Evolutionary conservation across 2,797 vertebrate genomes (phyloP).

Genomic region (Diplodus sargus): DNA sequence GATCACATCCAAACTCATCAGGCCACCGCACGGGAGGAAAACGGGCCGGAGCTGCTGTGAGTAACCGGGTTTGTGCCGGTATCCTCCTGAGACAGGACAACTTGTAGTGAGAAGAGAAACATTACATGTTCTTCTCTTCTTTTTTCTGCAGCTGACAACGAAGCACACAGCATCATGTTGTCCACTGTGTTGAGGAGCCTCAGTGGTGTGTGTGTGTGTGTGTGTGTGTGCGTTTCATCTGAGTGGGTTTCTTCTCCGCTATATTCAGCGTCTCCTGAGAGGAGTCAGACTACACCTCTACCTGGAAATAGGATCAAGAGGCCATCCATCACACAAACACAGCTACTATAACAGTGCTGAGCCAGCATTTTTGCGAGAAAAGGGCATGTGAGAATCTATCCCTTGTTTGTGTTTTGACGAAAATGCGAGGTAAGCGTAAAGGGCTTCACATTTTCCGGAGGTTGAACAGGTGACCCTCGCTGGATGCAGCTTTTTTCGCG

Average conservation of each 20-base stretch:
- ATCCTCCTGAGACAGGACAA: constrained; percentile 18
- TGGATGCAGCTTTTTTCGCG: neutral
- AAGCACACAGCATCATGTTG: neutral
- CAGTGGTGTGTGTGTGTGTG: neutral
- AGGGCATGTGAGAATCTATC: constrained; percentile 41
- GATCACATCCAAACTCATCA: constrained; percentile 32
- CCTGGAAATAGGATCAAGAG: constrained; percentile 57
- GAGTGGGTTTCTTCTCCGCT: constrained; percentile 38
- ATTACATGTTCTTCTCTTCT: neutral
- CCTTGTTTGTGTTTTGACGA: constrained; percentile 58
- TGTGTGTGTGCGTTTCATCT: constrained; percentile 17
- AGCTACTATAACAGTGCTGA: constrained; percentile 55
- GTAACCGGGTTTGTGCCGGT: constrained; percentile 1
- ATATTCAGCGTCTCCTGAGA: constrained; percentile 52
- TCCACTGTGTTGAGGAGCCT: neutral
- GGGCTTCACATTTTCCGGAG: constrained; percentile 8
- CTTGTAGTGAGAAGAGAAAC: neutral
- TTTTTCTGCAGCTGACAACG: constrained; percentile 12
- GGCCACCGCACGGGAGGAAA: constrained; percentile 11
- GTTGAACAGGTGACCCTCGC: constrained; percentile 30
- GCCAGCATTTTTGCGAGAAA: constrained; percentile 44
- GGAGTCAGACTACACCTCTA: constrained; percentile 48
- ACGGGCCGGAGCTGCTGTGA: neutral
- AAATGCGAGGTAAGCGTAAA: constrained; percentile 45
- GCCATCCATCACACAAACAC: constrained; percentile 59